Conservation (phyloP, 2,888 invertebrate genomes). For the Seladonia tumulorum region DNA sequence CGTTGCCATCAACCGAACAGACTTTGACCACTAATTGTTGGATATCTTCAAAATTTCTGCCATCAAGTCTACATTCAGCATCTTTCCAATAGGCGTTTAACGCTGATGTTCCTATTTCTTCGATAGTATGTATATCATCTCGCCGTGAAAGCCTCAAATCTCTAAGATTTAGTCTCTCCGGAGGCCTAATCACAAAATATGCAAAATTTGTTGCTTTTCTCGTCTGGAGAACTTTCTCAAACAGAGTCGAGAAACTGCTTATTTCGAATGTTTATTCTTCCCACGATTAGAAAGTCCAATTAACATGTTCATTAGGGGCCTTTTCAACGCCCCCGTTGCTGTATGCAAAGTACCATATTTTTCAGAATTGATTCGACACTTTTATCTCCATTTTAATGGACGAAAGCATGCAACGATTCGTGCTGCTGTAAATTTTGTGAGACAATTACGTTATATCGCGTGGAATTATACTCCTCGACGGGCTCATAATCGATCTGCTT, state of each 20-base stretch:
- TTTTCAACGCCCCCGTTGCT: not conserved
- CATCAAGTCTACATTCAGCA: not conserved
- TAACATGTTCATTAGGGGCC: not conserved
- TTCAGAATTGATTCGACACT: not conserved
- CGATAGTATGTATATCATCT: not conserved
- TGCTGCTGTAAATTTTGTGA: not conserved
- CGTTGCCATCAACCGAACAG: no score
- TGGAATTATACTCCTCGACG: not conserved
- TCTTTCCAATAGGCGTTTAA: not conserved
- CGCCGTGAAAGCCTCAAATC: not conserved
- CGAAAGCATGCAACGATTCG: not conserved
- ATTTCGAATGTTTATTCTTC: not conserved
- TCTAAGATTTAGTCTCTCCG: not conserved
- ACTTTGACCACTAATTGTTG: not conserved
- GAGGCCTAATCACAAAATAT: not conserved
- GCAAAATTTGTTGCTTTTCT: not conserved
- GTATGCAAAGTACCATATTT: not conserved
- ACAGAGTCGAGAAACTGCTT: not conserved
- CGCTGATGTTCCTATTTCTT: not conserved
- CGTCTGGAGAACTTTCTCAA: not conserved
- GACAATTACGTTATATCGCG: not conserved
- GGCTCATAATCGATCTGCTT: not conserved
- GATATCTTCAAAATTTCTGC: not conserved
- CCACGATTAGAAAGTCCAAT: constrained; percentile 13
- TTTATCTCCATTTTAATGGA: not conserved